These are phyloP conservation scores for Trematomus bernacchii DNA, from an alignment of 2,797 vertebrate genomes.

Conservation along the genomic window DNA sequence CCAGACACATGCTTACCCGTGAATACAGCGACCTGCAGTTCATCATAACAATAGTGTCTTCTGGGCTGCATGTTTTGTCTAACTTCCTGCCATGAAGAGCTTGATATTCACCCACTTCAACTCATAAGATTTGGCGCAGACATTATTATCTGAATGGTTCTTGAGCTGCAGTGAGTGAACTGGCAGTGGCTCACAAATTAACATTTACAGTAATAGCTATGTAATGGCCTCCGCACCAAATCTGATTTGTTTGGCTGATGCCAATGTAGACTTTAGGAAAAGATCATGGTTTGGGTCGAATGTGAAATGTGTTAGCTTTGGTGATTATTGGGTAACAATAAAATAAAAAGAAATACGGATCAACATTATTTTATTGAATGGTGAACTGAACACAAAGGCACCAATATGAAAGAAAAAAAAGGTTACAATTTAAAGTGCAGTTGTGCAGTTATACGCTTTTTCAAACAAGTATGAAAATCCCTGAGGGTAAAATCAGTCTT, in stretches of 20 bases:
- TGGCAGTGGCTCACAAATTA: not conserved
- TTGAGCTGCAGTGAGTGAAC: slow-evolving; percentile 3
- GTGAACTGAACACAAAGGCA: too few species aligned
- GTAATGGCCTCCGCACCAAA: not conserved
- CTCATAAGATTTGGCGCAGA: slow-evolving; percentile 5
- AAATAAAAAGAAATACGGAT: too few species aligned
- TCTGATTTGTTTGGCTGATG: slow-evolving; percentile 6
- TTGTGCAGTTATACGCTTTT: too few species aligned
- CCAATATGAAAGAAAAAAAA: too few species aligned
- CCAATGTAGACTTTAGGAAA: not conserved
- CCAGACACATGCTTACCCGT: too few species aligned
- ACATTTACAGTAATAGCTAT: not conserved
- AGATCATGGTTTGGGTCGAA: not conserved
- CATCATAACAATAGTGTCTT: slow-evolving; percentile 1
- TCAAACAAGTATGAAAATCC: too few species aligned
- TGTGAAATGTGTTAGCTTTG: too few species aligned
- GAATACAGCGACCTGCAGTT: not conserved
- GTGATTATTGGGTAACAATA: too few species aligned
- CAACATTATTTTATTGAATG: too few species aligned
- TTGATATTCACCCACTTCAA: not conserved
- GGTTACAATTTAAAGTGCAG: too few species aligned
- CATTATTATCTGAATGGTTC: slow-evolving; percentile 1
- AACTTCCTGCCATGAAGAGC: slow-evolving; percentile 1
- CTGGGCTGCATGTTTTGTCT: not conserved
- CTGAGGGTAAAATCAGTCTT: too few species aligned